These are phyloP conservation scores for Carassius gibelio DNA, from an alignment of 2,113 vertebrate genomes.

Conservation along the genomic window DNA sequence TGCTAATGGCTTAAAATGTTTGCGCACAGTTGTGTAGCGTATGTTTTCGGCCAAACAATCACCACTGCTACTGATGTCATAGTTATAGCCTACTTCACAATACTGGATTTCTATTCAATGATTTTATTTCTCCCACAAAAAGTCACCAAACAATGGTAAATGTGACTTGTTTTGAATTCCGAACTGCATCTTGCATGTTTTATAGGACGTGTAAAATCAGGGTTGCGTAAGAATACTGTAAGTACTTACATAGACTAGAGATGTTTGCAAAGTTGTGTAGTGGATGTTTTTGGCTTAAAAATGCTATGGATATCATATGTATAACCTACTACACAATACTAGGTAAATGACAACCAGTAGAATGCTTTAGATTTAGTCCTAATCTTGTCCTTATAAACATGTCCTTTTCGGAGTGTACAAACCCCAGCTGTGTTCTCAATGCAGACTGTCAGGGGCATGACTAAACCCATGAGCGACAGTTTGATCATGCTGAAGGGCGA, in stretches of 20 bases:
- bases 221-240: no score
- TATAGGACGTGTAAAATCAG: no score
- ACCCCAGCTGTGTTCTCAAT: neutral
- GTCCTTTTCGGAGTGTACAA: neutral
- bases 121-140: neutral
- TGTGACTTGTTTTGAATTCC: no score
- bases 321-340: neutral
- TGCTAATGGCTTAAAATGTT: neutral
- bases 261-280: no score
- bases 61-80: neutral
- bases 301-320: no score
- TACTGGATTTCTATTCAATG: neutral
- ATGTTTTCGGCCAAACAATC: neutral
- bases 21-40: neutral
- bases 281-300: no score
- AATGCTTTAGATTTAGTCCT: neutral
- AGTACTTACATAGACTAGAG: no score
- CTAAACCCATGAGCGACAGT: slow-evolving; percentile 84
- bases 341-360: neutral
- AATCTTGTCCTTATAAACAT: neutral
- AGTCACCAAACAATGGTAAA: no score
- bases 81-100: neutral
- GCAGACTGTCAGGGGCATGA: slow-evolving; percentile 61
- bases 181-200: no score
- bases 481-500: slow-evolving; percentile 84